Conservation (phyloP, 2,797 vertebrate species). For the Scleropages formosus region DNA sequence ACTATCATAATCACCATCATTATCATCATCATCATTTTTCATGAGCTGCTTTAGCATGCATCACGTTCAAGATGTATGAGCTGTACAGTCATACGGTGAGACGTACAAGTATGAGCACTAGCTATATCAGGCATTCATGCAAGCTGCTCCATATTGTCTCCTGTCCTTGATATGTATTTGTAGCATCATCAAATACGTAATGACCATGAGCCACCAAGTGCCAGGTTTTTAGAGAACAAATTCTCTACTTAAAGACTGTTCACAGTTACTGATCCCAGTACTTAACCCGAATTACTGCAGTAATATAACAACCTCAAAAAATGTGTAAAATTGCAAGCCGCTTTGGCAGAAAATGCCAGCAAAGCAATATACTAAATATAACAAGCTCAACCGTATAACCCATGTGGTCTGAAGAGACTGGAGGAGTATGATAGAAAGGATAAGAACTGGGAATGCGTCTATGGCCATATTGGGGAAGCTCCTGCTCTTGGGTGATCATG, state of each 20-base stretch:
- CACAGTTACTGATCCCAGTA: too few relatives aligned
- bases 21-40: background rate
- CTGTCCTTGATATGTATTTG: slow-evolving; percentile 17
- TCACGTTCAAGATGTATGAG: slow-evolving; percentile 12
- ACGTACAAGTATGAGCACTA: background rate
- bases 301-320: too few relatives aligned
- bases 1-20: background rate
- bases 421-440: slow-evolving; percentile 15
- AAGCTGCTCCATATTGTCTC: slow-evolving; percentile 11
- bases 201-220: background rate
- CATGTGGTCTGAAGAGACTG: background rate
- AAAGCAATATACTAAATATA: too few relatives aligned
- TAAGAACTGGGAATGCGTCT: slow-evolving; percentile 32
- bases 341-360: too few relatives aligned
- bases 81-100: slow-evolving; percentile 1
- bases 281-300: too few relatives aligned
- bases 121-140: slow-evolving; percentile 18
- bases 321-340: too few relatives aligned
- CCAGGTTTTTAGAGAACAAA: too few relatives aligned
- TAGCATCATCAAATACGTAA: background rate
- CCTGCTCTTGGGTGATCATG: slow-evolving; percentile 14
- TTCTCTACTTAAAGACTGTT: too few relatives aligned
- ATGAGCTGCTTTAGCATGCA: slow-evolving; percentile 26
- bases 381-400: background rate
- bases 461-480: slow-evolving; percentile 1